phyloP scores from a whole-genome alignment of 2,113 vertebrate species.

The Pteronura brasiliensis region DNA sequence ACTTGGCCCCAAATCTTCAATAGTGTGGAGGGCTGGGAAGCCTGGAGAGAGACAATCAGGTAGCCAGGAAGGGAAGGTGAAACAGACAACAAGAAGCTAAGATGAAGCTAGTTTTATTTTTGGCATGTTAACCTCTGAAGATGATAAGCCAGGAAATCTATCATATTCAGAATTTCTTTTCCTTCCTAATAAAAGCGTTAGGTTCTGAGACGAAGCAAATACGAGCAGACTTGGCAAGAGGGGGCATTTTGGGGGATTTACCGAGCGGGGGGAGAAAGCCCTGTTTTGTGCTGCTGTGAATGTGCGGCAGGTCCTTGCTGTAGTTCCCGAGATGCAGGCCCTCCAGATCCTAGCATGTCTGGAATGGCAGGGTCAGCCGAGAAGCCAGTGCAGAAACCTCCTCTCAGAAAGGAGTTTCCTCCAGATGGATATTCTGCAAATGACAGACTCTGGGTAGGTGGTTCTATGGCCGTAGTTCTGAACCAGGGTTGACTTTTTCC shows the following conservation, averaged over 20 bases:
- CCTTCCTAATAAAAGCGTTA: background rate
- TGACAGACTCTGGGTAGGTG: background rate
- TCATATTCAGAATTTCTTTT: background rate
- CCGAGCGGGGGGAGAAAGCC: rapidly evolving
- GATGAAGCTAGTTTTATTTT: background rate
- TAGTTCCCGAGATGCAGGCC: background rate
- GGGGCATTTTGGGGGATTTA: background rate
- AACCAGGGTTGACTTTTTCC: background rate
- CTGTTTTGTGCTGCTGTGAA: background rate
- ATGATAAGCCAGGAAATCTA: background rate
- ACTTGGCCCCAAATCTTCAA: background rate
- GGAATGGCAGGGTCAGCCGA: background rate
- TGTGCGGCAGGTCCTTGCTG: background rate
- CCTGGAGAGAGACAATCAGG: rapidly evolving
- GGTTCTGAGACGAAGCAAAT: background rate
- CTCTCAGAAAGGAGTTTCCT: background rate
- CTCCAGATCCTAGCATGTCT: background rate
- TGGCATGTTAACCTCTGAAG: background rate
- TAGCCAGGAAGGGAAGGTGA: background rate
- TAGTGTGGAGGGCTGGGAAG: background rate
- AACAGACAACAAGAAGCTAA: background rate
- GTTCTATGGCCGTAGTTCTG: rapidly evolving
- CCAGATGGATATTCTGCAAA: background rate
- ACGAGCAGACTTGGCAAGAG: background rate
- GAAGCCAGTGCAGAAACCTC: background rate